Evolutionary conservation across 1,140 invertebrate species (phyloP), one percentile per base, ranked within the genome.

Genomic region (Lordiphosa stackelbergi): DNA sequence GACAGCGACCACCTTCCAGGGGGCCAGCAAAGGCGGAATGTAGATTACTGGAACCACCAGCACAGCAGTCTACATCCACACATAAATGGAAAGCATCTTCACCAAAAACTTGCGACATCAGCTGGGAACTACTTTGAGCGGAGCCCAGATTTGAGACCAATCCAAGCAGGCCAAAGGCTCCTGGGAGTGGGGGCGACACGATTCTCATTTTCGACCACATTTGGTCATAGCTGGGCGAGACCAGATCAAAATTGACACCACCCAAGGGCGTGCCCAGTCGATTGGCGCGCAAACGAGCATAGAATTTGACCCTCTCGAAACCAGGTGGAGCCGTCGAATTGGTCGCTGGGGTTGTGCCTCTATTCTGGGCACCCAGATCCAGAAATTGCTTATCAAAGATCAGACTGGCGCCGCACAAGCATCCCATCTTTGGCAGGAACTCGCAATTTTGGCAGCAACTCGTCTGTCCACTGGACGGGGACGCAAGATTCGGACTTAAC

Each of bases 331-430:
- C 16, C 2, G 12, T 0, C 5, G 34, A 0, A 35, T 10, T 34
- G 6, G 22, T 9, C n/a, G 2, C 1, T 11, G 1, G 10, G 1
- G n/a, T 2, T 9, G 24, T 6, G 24, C 24, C 3, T 10, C 28
- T 6, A 34, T 2, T 40, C n/a, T 52, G 0, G 16, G 62, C 47
- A 10, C 75, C 74, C 10, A 48, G 57, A 3, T 35, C 19, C 2
- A 81, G 37, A 36, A 78, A 81, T 16, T 74, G 70, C 5, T 66
- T 51, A 11, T 61, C 51, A 3, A 78, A 78, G 16, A 79, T 74
- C 7, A 48, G 40, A 13, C 66, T 69, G 7, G 51, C 35, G 19
- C 16, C 36, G 24, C 5, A 13, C 41, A 10, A 31, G 12, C 38
- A 10, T 42, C 28, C 12, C 9, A 63, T 10, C 1, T 38, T 51